Conservation (phyloP, 2,888 invertebrate species). For the Euzetes globulus region DNA sequence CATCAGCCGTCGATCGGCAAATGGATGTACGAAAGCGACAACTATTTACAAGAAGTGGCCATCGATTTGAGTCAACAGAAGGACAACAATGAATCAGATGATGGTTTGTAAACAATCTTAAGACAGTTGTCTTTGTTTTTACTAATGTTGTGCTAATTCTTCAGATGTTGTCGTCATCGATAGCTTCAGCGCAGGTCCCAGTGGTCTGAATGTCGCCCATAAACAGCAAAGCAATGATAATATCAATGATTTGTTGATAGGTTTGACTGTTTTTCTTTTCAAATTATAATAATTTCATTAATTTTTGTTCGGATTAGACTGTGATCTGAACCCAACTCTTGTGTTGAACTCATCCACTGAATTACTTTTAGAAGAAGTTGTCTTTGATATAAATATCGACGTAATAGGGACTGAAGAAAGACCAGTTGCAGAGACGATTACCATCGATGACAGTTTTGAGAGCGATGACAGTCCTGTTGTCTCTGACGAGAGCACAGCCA, state of each 20-base stretch:
- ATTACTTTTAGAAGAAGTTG: too few relatives aligned
- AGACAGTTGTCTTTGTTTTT: not conserved
- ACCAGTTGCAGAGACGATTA: too few relatives aligned
- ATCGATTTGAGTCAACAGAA: not conserved
- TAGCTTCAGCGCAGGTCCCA: not conserved
- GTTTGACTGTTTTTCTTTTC: not conserved
- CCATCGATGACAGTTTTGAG: too few relatives aligned
- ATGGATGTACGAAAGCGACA: not conserved
- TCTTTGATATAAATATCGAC: too few relatives aligned
- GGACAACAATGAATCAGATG: not conserved
- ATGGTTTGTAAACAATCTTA: not conserved
- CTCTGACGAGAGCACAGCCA: not conserved
- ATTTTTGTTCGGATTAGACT: not conserved
- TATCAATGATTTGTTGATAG: not conserved
- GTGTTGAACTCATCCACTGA: too few relatives aligned
- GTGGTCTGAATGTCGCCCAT: not conserved
- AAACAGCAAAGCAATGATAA: not conserved
- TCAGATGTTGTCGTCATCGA: not conserved
- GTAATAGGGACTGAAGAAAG: too few relatives aligned
- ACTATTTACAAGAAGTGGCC: not conserved
- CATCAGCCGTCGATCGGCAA: conserved; percentile 13
- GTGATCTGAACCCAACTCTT: too few relatives aligned
- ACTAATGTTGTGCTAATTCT: not conserved
- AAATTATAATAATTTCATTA: not conserved
- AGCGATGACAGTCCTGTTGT: not conserved